Conservation (phyloP, 2,888 invertebrate genomes). For the Autographa gamma region DNA sequence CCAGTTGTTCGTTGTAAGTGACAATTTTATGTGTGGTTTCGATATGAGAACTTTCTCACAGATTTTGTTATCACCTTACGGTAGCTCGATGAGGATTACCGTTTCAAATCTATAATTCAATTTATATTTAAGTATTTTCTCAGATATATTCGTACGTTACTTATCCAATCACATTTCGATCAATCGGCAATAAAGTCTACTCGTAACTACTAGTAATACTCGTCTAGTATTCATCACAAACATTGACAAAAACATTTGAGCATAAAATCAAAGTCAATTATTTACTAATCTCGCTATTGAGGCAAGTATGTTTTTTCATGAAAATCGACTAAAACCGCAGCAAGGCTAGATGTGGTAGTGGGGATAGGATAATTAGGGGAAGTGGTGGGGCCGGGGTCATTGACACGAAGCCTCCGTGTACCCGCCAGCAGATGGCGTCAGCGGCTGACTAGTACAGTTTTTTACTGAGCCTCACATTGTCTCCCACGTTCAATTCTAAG, state of each 20-base stretch:
- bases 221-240: slow-evolving; percentile 19
- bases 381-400: slow-evolving; percentile 73
- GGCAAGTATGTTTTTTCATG: slow-evolving; percentile 58
- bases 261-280: slow-evolving; percentile 17
- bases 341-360: slow-evolving; percentile 60
- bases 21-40: background rate
- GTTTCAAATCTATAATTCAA: background rate
- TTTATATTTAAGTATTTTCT: background rate
- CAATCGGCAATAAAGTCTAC: background rate
- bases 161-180: background rate
- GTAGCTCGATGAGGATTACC: background rate
- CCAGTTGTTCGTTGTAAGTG: background rate
- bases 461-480: slow-evolving; percentile 45
- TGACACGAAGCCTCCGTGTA: slow-evolving; percentile 71
- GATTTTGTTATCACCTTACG: background rate
- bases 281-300: slow-evolving; percentile 19
- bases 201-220: slow-evolving; percentile 12
- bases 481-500: slow-evolving; percentile 55
- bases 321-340: slow-evolving; percentile 72
- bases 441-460: slow-evolving; percentile 51
- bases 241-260: background rate
- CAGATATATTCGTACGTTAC: background rate
- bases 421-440: slow-evolving; percentile 66
- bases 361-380: slow-evolving; percentile 78
- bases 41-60: slow-evolving; percentile 4